Percentiles rank a stretch among this genome's conserved stretches.
These are phyloP conservation scores for Camelus dromedarius DNA, from an alignment of 2,113 vertebrate genomes.

Conservation along the genomic window DNA sequence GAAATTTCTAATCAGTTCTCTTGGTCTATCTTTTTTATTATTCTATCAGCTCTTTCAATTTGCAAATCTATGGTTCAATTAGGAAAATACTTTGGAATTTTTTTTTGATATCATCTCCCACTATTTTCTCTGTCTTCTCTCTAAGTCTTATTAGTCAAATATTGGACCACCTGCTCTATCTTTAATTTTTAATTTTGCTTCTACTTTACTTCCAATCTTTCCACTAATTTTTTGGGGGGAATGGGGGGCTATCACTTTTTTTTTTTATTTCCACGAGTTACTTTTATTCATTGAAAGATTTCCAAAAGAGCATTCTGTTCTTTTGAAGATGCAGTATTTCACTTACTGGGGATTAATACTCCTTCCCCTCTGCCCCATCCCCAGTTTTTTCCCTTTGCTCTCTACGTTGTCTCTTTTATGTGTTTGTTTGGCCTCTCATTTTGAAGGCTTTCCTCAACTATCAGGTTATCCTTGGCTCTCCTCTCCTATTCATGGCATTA, in stretches of 20 bases:
- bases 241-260: background rate
- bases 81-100: background rate
- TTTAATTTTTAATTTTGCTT: background rate
- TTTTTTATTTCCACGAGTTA: background rate
- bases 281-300: slow-evolving; percentile 30
- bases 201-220: background rate
- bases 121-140: slow-evolving; percentile 7
- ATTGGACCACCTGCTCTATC: background rate
- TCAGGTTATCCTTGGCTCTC: background rate
- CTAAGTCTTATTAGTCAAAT: background rate
- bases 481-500: background rate
- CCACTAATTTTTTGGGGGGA: background rate
- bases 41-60: background rate
- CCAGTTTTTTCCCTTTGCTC: background rate
- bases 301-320: slow-evolving; percentile 1
- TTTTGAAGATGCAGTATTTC: background rate
- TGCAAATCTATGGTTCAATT: background rate
- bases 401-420: background rate
- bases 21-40: background rate
- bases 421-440: background rate
- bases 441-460: background rate
- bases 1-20: background rate
- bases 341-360: background rate
- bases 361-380: background rate
- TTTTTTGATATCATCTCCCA: background rate